Base-by-base conservation (phyloP, 2,888 invertebrate species). In the Chrysodeixis includens region DNA sequence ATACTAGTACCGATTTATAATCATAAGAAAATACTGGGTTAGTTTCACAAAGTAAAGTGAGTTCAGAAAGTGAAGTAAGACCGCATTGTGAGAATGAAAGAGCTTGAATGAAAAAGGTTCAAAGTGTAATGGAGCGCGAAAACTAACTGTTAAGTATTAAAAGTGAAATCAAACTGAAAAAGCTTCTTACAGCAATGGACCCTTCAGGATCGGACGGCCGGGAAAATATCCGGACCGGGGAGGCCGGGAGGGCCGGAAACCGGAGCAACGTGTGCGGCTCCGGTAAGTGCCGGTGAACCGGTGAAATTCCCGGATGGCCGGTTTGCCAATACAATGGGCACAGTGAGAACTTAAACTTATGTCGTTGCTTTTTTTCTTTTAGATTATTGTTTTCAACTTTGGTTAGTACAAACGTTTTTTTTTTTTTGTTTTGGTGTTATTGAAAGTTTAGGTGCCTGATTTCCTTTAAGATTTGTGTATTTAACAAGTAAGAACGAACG, bases 171-270 rank as follows among this genome's bases (percentile, higher is more conserved):
- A 1, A 18, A 49, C 18, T 9, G 10, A 20, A 9, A 9, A 49
- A 10, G 1, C 18, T 18, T n/a, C 46, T 49, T 12, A 18, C 18
- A 49, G 18, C 46, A 49, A 49, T 49, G 46, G 20, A 49, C 46
- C 20, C 20, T 20, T 49, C 20, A 18, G 10, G 46, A 10, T 9
- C 18, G 3, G 18, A 10, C 9, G 1, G 18, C 46, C 46, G 16
- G 46, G 16, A 49, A 49, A 49, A 49, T 20, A 49, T 49, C 46
- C 46, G 20, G 46, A 3, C 46, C 18, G 46, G 20, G n/a, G n/a
- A n/a, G n/a, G n/a, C n/a, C n/a, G n/a, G n/a, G n/a, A n/a, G n/a
- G n/a, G 18, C 40, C 46, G 46, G 46, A 20, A 49, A 10, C 46
- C 20, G 20, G 46, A 12, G 46, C 46, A 49, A 20, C 46, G 46